Base-by-base conservation (phyloP, 2,797 vertebrate species). In the Aselliscus stoliczkanus region DNA sequence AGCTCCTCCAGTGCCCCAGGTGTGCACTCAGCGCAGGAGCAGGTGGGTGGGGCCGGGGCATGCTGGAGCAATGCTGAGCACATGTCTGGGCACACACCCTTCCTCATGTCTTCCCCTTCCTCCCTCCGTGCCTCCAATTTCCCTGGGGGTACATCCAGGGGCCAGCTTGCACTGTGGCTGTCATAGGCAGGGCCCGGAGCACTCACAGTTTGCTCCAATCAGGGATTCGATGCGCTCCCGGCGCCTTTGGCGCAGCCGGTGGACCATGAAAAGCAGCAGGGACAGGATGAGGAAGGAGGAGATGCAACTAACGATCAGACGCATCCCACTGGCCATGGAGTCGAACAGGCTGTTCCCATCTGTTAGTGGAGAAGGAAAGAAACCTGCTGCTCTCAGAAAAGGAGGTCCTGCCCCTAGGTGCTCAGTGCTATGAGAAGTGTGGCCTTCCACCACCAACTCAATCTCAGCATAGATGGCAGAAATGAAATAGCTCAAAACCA, bases 231-330 rank as follows among this genome's bases (percentile, higher is more conserved):
- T 99, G 97, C 99, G 99, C 94, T 99, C 99, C 0, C 99, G 98
- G 77, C 99, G 98, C 62, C 99, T 98, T 98, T 99, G 99, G 11
- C 99, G 99, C 39, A 99, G 99, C 39, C 99, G 98, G 96, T 99
- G 99, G 75, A 99, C 99, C 99, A 99, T 99, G 98, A 99, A 99
- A 80, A 99, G 99, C 97, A 99, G 98, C 98, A 99, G 98, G 0
- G 99, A 99, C 90, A 99, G 99, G 98, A 99, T 99, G 98, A 99
- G 99, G 98, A 99, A 99, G 97, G 99, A 99, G 1, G 99, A 99
- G 97, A 99, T 99, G 96, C 99, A 99, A 98, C 99, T 99, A 96
- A 99, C 99, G 0, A 99, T 99, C 94, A 99, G 99, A 10, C 99
- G 99, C 99, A 99, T 99, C 37, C 99, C 99, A 5, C 99, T 98